Base-by-base conservation (phyloP, 2,888 invertebrate species). In the Phengaris alcon region DNA sequence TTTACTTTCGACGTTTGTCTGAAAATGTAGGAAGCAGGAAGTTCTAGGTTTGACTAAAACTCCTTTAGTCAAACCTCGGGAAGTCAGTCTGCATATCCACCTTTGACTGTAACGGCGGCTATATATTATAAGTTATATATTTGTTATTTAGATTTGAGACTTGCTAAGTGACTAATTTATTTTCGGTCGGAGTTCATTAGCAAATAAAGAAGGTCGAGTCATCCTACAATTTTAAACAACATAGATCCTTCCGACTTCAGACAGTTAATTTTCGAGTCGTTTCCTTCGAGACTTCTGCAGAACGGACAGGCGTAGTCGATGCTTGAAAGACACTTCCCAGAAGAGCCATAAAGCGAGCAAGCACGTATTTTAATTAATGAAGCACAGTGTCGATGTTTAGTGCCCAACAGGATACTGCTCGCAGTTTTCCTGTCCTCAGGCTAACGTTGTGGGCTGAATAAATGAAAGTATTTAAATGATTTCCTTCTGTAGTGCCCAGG, bases 341-440 rank as follows among this genome's bases (percentile, higher is more conserved):
- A 59, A 22, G 59, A 22, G 22, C 22, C 57, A 9, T 57, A 22
- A 59, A 9, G 22, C 15, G 9, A 59, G 59, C 59, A 22, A 10
- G 59, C 59, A 59, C 59, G 22, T 59, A 59, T 22, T 59, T 22
- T 59, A 6, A 48, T 48, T 59, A 59, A 59, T 59, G 59, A 59
- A 22, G 22, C 2, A 22, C 59, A 4, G 59, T 59, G 9, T 59
- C 10, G 59, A 59, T 48, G 6, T 22, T 59, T 59, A 9, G 59
- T 59, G 22, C 10, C 22, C 10, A 22, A 15, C 59, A 59, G 59
- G 59, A 59, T 59, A 22, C 59, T 59, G 59, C 22, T 3, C 8
- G 8, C 59, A 10, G 59, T 59, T 59, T 59, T 59, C 59, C 59
- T 59, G 59, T 59, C 59, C 59, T 59, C 59, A 59, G 15, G 15